A percentile compares a stretch with the other conserved stretches of the same genome.
Conservation (phyloP, 1,140 invertebrate species). For the Scaptodrosophila lebanonensis region DNA sequence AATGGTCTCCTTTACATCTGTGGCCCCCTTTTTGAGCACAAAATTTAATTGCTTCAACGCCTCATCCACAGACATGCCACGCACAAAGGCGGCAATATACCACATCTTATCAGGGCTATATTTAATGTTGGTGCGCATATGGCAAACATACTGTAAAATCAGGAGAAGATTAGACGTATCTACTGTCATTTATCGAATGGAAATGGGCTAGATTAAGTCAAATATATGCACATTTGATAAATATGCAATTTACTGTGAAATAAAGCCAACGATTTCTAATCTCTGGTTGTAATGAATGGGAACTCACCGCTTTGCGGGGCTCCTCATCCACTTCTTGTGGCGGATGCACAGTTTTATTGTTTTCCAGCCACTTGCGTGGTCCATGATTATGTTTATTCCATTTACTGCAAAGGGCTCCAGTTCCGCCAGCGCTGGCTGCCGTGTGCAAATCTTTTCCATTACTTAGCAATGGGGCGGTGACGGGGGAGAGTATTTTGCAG, state of each 20-base stretch:
- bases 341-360: slow-evolving; percentile 88
- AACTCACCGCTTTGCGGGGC: slow-evolving; percentile 88
- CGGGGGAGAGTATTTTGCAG: too few species aligned
- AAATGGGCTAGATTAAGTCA: too few species aligned
- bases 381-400: slow-evolving; percentile 70
- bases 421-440: slow-evolving; percentile 12
- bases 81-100: slow-evolving; percentile 90
- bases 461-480: too few species aligned
- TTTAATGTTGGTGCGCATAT: slow-evolving; percentile 89
- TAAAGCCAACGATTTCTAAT: too few species aligned
- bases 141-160: slow-evolving; percentile 88
- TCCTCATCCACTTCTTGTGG: slow-evolving; percentile 86
- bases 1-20: slow-evolving; percentile 87
- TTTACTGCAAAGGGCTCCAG: slow-evolving; percentile 37
- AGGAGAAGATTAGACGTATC: slow-evolving; percentile 1
- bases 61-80: slow-evolving; percentile 96
- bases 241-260: too few species aligned
- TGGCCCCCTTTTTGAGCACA: slow-evolving; percentile 89
- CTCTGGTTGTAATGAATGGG: background rate
- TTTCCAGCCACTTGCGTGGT: slow-evolving; percentile 79
- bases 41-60: slow-evolving; percentile 94
- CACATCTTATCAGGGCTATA: slow-evolving; percentile 95
- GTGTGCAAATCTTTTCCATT: too few species aligned
- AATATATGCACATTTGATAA: too few species aligned
- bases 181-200: background rate